phyloP scores from a whole-genome alignment of 2,113 vertebrate genomes.

The Pomatorhinus ruficollis region DNA sequence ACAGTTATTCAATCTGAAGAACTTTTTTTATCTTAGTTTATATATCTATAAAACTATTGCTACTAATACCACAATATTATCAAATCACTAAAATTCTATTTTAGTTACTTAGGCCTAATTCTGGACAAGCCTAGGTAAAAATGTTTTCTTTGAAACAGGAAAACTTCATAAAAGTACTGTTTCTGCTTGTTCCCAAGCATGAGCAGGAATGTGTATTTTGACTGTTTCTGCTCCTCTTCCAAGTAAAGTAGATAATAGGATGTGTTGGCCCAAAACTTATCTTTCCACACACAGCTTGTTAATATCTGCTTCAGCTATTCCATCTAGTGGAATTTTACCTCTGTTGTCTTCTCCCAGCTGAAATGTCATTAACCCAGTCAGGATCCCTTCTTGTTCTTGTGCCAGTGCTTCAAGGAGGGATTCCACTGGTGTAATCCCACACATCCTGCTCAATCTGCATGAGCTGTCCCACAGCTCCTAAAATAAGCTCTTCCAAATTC shows the following conservation, averaged over 20 bases:
- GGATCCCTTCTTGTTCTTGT: background rate
- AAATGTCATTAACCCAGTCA: background rate
- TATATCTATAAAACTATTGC: background rate
- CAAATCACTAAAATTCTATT: background rate
- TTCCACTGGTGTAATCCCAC: background rate
- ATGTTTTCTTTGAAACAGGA: background rate
- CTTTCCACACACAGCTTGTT: background rate
- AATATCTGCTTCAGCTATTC: conserved; percentile 17
- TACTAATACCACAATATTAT: background rate
- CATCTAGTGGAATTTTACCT: conserved; percentile 24
- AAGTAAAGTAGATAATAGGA: background rate
- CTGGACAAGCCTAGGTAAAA: background rate
- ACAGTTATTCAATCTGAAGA: background rate
- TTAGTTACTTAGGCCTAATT: background rate
- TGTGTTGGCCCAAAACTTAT: background rate
- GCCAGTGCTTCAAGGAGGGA: background rate
- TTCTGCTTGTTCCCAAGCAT: background rate
- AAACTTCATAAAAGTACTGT: background rate
- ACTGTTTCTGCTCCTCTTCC: background rate
- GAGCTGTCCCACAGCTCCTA: background rate
- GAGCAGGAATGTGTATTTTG: background rate
- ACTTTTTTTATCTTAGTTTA: background rate
- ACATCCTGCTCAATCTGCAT: background rate
- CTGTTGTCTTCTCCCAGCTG: background rate
- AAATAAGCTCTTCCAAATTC: background rate